A percentile compares a stretch with the other conserved stretches of the same genome.
Conservation (phyloP, 2,888 invertebrate species). For the Neoascia interrupta region DNA sequence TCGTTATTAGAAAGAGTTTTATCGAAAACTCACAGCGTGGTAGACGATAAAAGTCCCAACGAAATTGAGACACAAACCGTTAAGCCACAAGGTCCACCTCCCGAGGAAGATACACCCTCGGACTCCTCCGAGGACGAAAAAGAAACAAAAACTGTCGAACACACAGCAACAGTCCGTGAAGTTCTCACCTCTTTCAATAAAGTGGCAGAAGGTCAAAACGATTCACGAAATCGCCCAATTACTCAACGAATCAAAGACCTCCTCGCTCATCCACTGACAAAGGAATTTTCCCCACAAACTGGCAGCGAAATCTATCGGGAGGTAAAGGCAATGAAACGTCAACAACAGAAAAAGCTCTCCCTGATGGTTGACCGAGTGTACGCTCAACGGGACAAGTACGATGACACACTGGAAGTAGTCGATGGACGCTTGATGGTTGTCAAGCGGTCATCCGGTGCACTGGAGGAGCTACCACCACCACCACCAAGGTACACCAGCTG, state of each 20-base stretch:
- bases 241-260: slow-evolving; percentile 42
- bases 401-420: slow-evolving; percentile 75
- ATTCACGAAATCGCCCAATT: slow-evolving; percentile 36
- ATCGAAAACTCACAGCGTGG: not conserved
- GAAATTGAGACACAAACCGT: not conserved
- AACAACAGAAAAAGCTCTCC: slow-evolving; percentile 65
- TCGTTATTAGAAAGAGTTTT: not conserved
- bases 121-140: no score
- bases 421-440: slow-evolving; percentile 75
- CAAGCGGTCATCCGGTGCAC: slow-evolving; percentile 73
- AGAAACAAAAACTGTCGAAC: no score
- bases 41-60: not conserved
- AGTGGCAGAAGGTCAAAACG: slow-evolving; percentile 48
- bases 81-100: not conserved
- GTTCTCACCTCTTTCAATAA: slow-evolving; percentile 67
- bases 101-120: not conserved
- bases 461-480: slow-evolving; percentile 72
- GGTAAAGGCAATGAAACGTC: slow-evolving; percentile 70
- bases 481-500: slow-evolving; percentile 14
- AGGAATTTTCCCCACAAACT: slow-evolving; percentile 70
- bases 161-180: slow-evolving; percentile 65
- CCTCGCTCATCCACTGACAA: slow-evolving; percentile 56
- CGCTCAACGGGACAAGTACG: slow-evolving; percentile 74
- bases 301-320: slow-evolving; percentile 70
- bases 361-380: slow-evolving; percentile 73